Conservation (phyloP, 2,888 invertebrate genomes). For the Hydropsyche betteni region DNA sequence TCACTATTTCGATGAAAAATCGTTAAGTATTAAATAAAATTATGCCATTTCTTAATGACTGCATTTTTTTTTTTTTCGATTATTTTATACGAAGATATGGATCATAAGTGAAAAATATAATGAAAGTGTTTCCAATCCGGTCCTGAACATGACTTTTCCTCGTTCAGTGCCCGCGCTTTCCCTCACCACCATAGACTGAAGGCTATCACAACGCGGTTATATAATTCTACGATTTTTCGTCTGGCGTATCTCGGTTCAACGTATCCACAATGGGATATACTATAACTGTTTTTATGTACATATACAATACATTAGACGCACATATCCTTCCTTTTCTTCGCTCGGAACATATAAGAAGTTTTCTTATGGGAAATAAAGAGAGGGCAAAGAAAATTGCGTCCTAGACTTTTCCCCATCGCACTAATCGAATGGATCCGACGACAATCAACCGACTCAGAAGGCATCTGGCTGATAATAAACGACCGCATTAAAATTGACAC, state of each 20-base stretch:
- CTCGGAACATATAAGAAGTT: too few species aligned
- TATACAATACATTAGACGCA: too few species aligned
- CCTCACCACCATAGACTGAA: slow-evolving; percentile 44
- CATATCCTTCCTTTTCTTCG: too few species aligned
- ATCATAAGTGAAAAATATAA: not conserved
- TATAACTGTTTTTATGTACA: too few species aligned
- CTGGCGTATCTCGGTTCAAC: slow-evolving; percentile 43
- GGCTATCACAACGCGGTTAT: slow-evolving; percentile 48
- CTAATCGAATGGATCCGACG: slow-evolving; percentile 14
- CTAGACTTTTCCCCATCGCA: too few species aligned
- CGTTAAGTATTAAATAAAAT: not conserved
- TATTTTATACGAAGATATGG: not conserved
- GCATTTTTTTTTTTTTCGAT: not conserved
- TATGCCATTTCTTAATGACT: not conserved
- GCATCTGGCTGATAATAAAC: slow-evolving; percentile 29
- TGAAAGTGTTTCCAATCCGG: slow-evolving; percentile 22
- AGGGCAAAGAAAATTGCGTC: too few species aligned
- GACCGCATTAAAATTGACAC: slow-evolving; percentile 17
- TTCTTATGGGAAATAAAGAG: too few species aligned
- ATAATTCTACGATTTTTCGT: slow-evolving; percentile 47
- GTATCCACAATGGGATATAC: slow-evolving; percentile 10
- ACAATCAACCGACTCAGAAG: slow-evolving; percentile 11
- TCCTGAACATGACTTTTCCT: slow-evolving; percentile 37
- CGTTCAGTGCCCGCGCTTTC: slow-evolving; percentile 44
- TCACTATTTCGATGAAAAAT: not conserved